Base-by-base conservation (phyloP, 2,113 vertebrate genomes). In the Amphiprion ocellaris region DNA sequence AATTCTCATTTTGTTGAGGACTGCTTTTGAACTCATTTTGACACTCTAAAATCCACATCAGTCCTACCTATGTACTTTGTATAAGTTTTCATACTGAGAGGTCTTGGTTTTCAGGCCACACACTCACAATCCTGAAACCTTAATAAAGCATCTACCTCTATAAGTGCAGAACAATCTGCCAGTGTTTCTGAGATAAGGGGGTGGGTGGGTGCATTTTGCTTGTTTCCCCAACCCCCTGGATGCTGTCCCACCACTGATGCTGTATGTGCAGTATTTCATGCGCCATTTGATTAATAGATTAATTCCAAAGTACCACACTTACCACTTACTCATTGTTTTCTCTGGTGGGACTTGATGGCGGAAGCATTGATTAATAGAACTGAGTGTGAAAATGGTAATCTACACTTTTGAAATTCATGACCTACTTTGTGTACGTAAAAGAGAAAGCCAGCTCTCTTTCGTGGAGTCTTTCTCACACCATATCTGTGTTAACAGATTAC, bases 271-370 rank as follows among this genome's bases (percentile, higher is more conserved):
- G 83, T 86, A 90, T 60, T 84, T 89, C 81, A 88, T 83, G 82
- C 58, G 5, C 83, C 80, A 67, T 81, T 92, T 93, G 91, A 94
- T 93, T 92, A 93, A 93, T 94, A 87, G 89, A 93, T 92, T 91
- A 90, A 92, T 93, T 92, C 82, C 64, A 76, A 74, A 85, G 85
- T 89, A 93, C 93, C 86, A 82, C 77, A 74, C 74, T 77, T n/a
- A n/a, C n/a, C n/a, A n/a, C 80, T 90, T 89, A 86, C 87, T 91
- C 87, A 82, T 92, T 93, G 90, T 94, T 94, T 89, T 89, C 92
- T 93, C 94, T 87, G 82, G 85, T 92, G 93, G 91, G 88, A 88
- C 77, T 84, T 81, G 26, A 69, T 56, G 69, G 85, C 8, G 30
- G 79, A 87, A 90, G 75, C 26, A 30, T 80, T 94, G 92, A 94